Evolutionary conservation across 2,113 vertebrate species (phyloP), one percentile per base, ranked within the genome.

Genomic region (Ailurus styani): DNA sequence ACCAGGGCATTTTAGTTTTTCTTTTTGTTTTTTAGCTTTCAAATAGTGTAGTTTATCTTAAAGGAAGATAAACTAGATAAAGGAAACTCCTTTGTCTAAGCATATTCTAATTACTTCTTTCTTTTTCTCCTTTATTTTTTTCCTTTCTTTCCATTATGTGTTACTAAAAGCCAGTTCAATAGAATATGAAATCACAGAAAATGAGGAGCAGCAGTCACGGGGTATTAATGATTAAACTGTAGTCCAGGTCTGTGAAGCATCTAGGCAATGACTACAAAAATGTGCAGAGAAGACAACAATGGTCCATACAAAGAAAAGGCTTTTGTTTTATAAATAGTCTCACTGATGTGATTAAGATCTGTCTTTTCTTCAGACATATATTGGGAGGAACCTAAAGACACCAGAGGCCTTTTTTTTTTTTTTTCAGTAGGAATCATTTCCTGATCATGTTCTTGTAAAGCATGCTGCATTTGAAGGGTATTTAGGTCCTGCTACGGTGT

Each of bases 121-220:
- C 23, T 14, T 88, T 21, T 79, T 91, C 82, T 47, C 20, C 12
- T 96, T 75, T 64, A 50, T 79, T 97, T 90, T 94, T 86, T 93
- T 55, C 42, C 4, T 72, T 87, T 50, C 23, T 90, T 94, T 90
- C 91, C 52, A 93, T 73, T 68, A 27, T 79, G 7, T 95, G 78
- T 93, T 87, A 75, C 37, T 90, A 96, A 55, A 96, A 92, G 15
- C 64, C 62, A 92, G 6, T 87, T 86, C 54, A 94, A 62, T n/a
- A 91, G 52, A 89, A 75, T 89, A 82, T 68, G 57, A 93, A 96
- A 85, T 93, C 55, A 90, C 20, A 87, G 60, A 73, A 96, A 91
- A 75, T 82, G 13, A 92, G 82, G 42, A 82, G 42, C 64, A 92
- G 62, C 17, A 85, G 57, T 70, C 75, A 85, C 37, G 29, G 52